These are phyloP conservation scores for Reticulitermes speratus DNA, from an alignment of 1,140 invertebrate genomes.

Conservation along the genomic window DNA sequence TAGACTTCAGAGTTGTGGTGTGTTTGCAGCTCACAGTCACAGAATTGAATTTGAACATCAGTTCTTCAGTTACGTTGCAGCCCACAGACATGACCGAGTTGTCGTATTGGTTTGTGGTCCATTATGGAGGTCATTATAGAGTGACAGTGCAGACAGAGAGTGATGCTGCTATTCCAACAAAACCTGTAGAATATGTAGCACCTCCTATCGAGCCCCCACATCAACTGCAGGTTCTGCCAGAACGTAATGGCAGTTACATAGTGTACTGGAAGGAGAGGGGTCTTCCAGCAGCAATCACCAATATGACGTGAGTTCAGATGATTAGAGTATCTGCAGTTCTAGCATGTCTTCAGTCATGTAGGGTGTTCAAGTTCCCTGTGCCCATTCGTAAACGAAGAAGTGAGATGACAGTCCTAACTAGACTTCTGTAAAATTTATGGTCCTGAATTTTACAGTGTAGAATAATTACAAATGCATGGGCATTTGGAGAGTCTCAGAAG, in stretches of 20 bases:
- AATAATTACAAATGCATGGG: no score
- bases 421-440: no score
- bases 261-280: constrained; percentile 59
- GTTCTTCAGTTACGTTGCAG: constrained; percentile 48
- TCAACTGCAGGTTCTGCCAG: constrained; percentile 57
- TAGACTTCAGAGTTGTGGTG: no score
- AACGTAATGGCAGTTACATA: constrained; percentile 58
- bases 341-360: not conserved
- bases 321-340: constrained; percentile 37
- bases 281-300: constrained; percentile 27
- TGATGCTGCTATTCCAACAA: constrained; percentile 47
- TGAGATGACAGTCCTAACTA: no score
- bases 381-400: no score
- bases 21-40: constrained; percentile 53
- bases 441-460: no score
- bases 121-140: constrained; percentile 63
- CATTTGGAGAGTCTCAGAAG: no score
- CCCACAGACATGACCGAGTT: constrained; percentile 50
- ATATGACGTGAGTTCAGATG: constrained; percentile 33
- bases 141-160: constrained; percentile 57
- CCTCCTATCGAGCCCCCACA: constrained; percentile 62
- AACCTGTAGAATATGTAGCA: constrained; percentile 52
- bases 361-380: no score
- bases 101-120: constrained; percentile 51
- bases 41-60: constrained; percentile 52